A percentile compares a stretch with the other conserved stretches of the same genome.
phyloP scores from a whole-genome alignment of 2,797 vertebrate genomes.

The Gouania willdenowi region DNA sequence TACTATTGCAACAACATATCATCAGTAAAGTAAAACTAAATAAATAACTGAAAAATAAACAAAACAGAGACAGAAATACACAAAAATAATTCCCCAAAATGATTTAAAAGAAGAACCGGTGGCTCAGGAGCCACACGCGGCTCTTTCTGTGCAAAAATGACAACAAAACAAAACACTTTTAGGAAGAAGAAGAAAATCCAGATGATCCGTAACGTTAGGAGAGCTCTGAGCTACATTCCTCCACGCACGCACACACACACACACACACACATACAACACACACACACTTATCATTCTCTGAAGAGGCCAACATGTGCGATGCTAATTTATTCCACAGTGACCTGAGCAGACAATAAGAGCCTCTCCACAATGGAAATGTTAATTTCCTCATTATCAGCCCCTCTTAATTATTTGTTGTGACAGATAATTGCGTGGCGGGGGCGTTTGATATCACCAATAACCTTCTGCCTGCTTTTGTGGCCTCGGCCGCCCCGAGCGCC shows the following conservation, averaged over 20 bases:
- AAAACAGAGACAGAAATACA: too few relatives aligned
- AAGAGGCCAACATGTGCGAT: conserved; percentile 26
- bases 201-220: too few relatives aligned
- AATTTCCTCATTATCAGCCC: conserved; percentile 93
- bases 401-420: conserved; percentile 98
- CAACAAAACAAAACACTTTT: too few relatives aligned
- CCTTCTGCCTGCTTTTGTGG: conserved; percentile 97
- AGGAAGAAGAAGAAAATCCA: too few relatives aligned
- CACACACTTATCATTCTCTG: conserved; percentile 49
- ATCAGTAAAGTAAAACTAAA: too few relatives aligned
- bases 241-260: conserved; percentile 14
- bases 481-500: conserved; percentile 73
- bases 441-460: conserved; percentile 98
- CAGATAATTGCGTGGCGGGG: conserved; percentile 96
- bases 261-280: too few relatives aligned
- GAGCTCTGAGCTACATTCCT: conserved; percentile 29
- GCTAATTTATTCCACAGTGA: conserved; percentile 57
- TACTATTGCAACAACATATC: too few relatives aligned
- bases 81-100: too few relatives aligned
- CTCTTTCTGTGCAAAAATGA: too few relatives aligned
- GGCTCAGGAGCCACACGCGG: too few relatives aligned
- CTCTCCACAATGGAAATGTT: conserved; percentile 93
- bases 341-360: conserved; percentile 65
- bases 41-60: too few relatives aligned
- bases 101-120: too few relatives aligned